Evolutionary conservation across 1,140 invertebrate species (phyloP).

Genomic region (Drosophila melanogaster): Release_6_plus_ISO1_MT NT_033777.3:8017001-8017500

Average conservation of each 20-base stretch:
- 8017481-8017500: slow-evolving; percentile 42
- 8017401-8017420: slow-evolving; percentile 48
- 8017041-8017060: not conserved
- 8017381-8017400: slow-evolving; percentile 16
- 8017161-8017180: slow-evolving; percentile 37
- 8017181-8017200: slow-evolving; percentile 44
- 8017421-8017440: slow-evolving; percentile 74
- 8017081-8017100: not conserved
- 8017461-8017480: slow-evolving; percentile 49
- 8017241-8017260: not conserved
- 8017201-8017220: slow-evolving; percentile 12
- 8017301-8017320: too few relatives aligned
- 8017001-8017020: slow-evolving; percentile 88
- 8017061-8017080: slow-evolving; percentile 13
- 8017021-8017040: not conserved
- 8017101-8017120: not conserved
- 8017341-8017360: too few relatives aligned
- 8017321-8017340: too few relatives aligned
- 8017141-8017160: slow-evolving; percentile 11
- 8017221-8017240: slow-evolving; percentile 12
- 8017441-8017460: slow-evolving; percentile 84
- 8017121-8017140: slow-evolving; percentile 71
- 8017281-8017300: too few relatives aligned
- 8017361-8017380: too few relatives aligned
- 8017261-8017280: too few relatives aligned